phyloP scores from a whole-genome alignment of 2,113 vertebrate species.

The Ceratotherium simum region DNA sequence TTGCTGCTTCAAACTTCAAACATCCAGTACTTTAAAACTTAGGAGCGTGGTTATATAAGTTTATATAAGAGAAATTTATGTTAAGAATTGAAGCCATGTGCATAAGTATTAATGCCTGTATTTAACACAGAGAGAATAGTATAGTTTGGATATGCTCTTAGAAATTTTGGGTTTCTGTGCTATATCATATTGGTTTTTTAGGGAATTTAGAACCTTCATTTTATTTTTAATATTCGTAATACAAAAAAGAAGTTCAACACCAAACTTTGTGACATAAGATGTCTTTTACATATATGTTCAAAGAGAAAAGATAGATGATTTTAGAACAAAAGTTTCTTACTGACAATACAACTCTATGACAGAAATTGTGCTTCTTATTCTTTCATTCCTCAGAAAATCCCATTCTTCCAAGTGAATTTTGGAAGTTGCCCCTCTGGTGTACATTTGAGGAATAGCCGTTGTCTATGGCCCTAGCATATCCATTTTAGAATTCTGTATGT shows the following conservation, averaged over 20 bases:
- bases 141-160: not conserved
- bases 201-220: not conserved
- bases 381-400: not conserved
- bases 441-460: not conserved
- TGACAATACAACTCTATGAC: not conserved
- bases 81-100: not conserved
- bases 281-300: not conserved
- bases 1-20: not conserved
- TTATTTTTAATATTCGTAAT: not conserved
- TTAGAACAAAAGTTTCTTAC: not conserved
- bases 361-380: not conserved
- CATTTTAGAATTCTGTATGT: not conserved
- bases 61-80: not conserved
- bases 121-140: not conserved
- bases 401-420: not conserved
- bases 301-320: not conserved
- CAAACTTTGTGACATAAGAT: not conserved
- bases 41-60: not conserved
- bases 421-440: not conserved
- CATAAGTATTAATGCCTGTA: not conserved
- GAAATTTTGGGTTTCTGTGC: not conserved
- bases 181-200: not conserved
- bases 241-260: not conserved
- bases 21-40: not conserved
- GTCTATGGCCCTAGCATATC: not conserved